Evolutionary conservation across 2,888 invertebrate species (phyloP), one percentile per base, ranked within the genome.

Genomic region (Cremastinae sp.): DNA sequence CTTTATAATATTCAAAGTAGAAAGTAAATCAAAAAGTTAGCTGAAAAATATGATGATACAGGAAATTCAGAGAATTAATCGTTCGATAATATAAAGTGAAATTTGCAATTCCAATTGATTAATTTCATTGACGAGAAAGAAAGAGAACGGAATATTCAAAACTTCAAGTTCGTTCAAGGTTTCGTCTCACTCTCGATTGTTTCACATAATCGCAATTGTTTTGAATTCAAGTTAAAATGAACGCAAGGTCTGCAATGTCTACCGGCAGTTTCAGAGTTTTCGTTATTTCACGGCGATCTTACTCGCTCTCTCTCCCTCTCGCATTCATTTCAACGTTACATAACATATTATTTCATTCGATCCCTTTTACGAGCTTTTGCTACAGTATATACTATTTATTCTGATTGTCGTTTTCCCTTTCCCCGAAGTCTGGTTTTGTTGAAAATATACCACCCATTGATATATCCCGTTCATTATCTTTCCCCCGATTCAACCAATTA

Each of bases 401-500:
- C 35, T 69, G 16, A 58, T 55, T 22, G 45, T 39, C 28, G 22
- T 51, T 68, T 64, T 68, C 61, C 3, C 20, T 4, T 20, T 12
- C 41, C 58, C 39, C 2, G 14, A 45, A 14, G 12, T 37, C 55
- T 20, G 20, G 41, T 45, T 12, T 20, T 12, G 56, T 58, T 16
- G 3, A 20, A 9, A 16, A 49, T 5, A 39, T 7, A 55, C 20
- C 56, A 14, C 1, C 8, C 22, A 43, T 20, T 16, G n/a, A n/a
- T n/a, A n/a, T n/a, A 12, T n/a, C 22, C 9, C 53, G 39, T 59
- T 47, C 37, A 49, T 47, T 45, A n/a, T n/a, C 20, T 8, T 65
- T 56, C 61, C 49, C 55, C 20, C 61, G 35, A 61, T 43, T 61
- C 12, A 35, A 43, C 61, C 45, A 62, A 62, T 70, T 45, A 70